Evolutionary conservation across 2,113 vertebrate species (phyloP), one percentile per base, ranked within the genome.

Genomic region (Mesembrinibis cayennensis): DNA sequence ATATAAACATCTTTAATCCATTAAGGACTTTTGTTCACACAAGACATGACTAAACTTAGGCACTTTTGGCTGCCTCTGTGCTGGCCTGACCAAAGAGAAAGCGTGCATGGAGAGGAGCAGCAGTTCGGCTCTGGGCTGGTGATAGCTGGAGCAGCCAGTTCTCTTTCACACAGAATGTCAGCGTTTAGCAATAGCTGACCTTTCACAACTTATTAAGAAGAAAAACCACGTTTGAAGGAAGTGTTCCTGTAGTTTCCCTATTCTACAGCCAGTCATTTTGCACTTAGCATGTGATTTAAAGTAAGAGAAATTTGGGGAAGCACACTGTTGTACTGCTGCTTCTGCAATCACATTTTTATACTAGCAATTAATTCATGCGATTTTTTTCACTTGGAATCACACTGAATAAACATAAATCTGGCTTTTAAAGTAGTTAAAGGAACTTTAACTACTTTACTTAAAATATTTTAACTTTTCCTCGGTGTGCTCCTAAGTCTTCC

Each of bases 151-250:
- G 47, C 6, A 0, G 53, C 82, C 88, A 78, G 58, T 93, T 91
- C 95, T 97, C 96, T 95, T 95, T 97, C 86, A 91, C 94, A 94
- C 90, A 86, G 74, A 94, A 13, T 14, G 42, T 19, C 0, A 0
- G 65, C 0, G 1, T 96, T 92, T 93, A 77, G 97, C 93, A 97
- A 96, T 20, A 82, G 82, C 55, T 89, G 97, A 93, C 65, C 94
- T 96, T 96, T 97, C 97, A 95, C 95, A 95, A 81, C 30, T 59
- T 81, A 40, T 1, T 70, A 12, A 93, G 14, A 15, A 56, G 62
- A 56, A 92, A 92, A 91, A 96, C 92, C 61, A 85, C 22, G 67
- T 78, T 71, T 90, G 77, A 91, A 95, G 92, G 92, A 97, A 97
- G 80, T 61, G 55, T 65, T 92, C 34, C 17, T 84, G 65, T 30